Evolutionary conservation across 2,888 invertebrate genomes (phyloP).

Genomic region (Leucophora obtusa): DNA sequence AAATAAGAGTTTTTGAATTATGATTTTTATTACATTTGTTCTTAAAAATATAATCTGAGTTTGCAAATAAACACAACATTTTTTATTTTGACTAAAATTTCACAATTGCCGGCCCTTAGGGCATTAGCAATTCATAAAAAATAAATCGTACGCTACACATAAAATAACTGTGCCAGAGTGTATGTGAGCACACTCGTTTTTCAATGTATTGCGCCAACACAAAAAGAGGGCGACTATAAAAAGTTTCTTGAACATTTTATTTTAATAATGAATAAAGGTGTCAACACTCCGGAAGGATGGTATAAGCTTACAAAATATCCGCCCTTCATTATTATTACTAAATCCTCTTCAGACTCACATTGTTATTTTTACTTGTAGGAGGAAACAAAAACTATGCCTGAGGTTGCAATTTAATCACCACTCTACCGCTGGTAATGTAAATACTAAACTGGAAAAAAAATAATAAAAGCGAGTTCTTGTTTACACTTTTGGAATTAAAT

Average conservation of each 20-base stretch:
- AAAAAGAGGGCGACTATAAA: background rate
- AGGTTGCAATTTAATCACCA: conserved; percentile 37
- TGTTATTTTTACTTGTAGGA: background rate
- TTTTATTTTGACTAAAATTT: too few relatives aligned
- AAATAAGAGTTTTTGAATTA: too few relatives aligned
- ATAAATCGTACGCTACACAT: background rate
- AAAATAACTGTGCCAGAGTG: background rate
- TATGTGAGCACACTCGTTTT: background rate
- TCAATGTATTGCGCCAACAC: background rate
- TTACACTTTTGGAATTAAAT: background rate
- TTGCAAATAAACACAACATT: too few relatives aligned
- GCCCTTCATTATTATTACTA: background rate
- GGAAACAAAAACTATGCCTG: conserved; percentile 9
- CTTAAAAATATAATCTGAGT: too few relatives aligned
- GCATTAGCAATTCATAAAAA: background rate
- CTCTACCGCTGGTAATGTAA: conserved; percentile 1
- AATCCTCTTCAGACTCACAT: background rate
- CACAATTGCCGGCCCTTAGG: too few relatives aligned
- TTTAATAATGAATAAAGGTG: conserved; percentile 17
- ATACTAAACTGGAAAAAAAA: background rate
- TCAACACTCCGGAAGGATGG: conserved; percentile 6
- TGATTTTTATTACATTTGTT: too few relatives aligned
- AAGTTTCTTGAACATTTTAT: conserved; percentile 3
- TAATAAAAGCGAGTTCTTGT: background rate
- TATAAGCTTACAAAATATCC: conserved; percentile 10